Conservation (phyloP, 2,113 vertebrate species). For the Uropsilus gracilis region DNA sequence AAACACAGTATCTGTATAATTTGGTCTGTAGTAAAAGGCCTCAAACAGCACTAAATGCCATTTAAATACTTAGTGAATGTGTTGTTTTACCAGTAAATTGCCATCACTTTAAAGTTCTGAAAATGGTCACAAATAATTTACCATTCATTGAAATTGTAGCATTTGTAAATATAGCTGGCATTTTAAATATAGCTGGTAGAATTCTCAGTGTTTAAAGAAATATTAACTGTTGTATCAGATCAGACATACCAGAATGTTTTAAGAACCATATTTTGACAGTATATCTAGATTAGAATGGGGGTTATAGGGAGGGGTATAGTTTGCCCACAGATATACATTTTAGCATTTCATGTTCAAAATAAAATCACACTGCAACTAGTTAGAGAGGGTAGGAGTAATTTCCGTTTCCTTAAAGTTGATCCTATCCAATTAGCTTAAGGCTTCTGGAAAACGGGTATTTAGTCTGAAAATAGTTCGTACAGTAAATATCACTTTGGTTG, state of each 20-base stretch:
- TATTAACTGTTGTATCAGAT: background rate
- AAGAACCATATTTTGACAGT: background rate
- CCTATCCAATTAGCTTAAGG: slow-evolving; percentile 43
- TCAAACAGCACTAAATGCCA: background rate
- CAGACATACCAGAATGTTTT: background rate
- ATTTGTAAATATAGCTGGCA: background rate
- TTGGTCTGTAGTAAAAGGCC: background rate
- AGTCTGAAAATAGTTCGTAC: background rate
- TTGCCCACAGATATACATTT: background rate
- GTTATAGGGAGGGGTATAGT: background rate
- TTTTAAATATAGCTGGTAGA: too few species aligned
- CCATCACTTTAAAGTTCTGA: background rate
- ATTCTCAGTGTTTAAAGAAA: background rate
- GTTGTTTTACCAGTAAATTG: background rate
- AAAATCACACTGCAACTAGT: slow-evolving; percentile 8
- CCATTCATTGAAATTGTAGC: background rate
- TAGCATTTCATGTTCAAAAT: slow-evolving; percentile 36
- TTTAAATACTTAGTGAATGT: background rate
- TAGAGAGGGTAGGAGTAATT: background rate
- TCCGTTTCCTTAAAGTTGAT: slow-evolving; percentile 26
- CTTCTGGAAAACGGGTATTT: slow-evolving; percentile 37
- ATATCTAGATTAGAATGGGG: background rate
- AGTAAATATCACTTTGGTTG: background rate
- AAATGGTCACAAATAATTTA: slow-evolving; percentile 12
- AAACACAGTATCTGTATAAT: background rate